Evolutionary conservation across 1,140 invertebrate species (phyloP).

Genomic region (Zaprionus gabonicus): DNA sequence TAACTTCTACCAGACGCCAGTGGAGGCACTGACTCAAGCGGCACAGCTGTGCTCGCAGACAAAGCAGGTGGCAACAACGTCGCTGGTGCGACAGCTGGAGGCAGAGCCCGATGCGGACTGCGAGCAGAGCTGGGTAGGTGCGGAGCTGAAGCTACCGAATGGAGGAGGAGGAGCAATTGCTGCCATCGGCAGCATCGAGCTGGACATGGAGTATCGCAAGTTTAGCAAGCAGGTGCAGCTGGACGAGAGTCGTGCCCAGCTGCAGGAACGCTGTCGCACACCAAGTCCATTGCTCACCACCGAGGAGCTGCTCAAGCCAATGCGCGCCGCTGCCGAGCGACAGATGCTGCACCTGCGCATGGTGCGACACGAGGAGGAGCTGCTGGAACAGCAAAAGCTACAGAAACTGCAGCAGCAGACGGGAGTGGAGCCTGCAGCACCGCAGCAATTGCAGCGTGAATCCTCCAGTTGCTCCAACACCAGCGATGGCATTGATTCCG

Average conservation of each 20-base stretch:
- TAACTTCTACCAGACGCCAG: slow-evolving; percentile 71
- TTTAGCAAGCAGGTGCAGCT: slow-evolving; percentile 66
- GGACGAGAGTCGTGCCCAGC: slow-evolving; percentile 58
- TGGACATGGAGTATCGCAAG: slow-evolving; percentile 66
- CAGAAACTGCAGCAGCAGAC: slow-evolving; percentile 10
- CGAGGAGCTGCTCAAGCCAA: slow-evolving; percentile 69
- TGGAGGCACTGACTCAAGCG: slow-evolving; percentile 59
- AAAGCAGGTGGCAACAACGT: slow-evolving; percentile 46
- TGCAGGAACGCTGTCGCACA: slow-evolving; percentile 59
- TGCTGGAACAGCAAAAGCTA: slow-evolving; percentile 38
- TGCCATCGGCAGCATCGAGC: slow-evolving; percentile 8
- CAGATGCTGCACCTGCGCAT: slow-evolving; percentile 65
- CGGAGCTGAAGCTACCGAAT: background rate
- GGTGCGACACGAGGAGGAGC: slow-evolving; percentile 69
- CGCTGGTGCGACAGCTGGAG: slow-evolving; percentile 51
- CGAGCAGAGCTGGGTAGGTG: slow-evolving; percentile 51
- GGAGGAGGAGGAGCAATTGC: background rate
- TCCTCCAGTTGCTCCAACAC: slow-evolving; percentile 75
- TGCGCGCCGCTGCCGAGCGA: slow-evolving; percentile 66
- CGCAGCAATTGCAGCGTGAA: slow-evolving; percentile 46
- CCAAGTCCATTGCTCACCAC: slow-evolving; percentile 71
- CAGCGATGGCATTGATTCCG: slow-evolving; percentile 79
- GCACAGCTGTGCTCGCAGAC: slow-evolving; percentile 40
- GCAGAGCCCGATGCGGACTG: slow-evolving; percentile 58
- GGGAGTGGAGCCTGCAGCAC: background rate